A percentile compares a stretch with the other conserved stretches of the same genome.
phyloP scores from a whole-genome alignment of 2,797 vertebrate species.

The Brachyalestes nurse region DNA sequence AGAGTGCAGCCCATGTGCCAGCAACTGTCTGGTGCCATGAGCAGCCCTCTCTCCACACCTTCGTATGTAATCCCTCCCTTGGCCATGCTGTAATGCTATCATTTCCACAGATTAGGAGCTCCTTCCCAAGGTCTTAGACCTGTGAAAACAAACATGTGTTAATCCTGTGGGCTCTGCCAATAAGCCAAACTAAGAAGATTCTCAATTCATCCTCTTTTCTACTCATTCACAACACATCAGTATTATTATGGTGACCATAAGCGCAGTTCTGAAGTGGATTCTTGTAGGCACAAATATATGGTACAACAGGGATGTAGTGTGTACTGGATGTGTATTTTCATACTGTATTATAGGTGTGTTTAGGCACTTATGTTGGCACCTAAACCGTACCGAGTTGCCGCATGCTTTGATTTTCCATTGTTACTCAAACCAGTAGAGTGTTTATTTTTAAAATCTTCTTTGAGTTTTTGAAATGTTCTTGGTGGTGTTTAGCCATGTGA shows the following conservation, averaged over 20 bases:
- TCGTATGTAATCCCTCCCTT: constrained; percentile 47
- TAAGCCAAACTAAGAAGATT: constrained; percentile 49
- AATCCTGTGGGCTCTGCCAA: constrained; percentile 39
- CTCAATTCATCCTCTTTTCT: constrained; percentile 42
- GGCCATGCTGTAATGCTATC: constrained; percentile 44
- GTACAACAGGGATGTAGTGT: background rate
- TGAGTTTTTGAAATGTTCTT: too few species aligned
- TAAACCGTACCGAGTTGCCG: too few species aligned
- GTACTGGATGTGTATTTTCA: background rate
- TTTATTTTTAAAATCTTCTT: too few species aligned
- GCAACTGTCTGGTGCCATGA: constrained; percentile 27
- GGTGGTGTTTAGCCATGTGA: too few species aligned
- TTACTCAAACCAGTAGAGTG: too few species aligned
- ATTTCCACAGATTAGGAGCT: constrained; percentile 56
- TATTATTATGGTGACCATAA: constrained; percentile 30
- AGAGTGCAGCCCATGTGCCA: constrained; percentile 38
- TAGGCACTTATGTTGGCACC: too few species aligned
- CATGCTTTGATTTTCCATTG: too few species aligned
- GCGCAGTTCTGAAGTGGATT: background rate
- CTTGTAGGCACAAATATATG: background rate
- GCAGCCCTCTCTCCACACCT: constrained; percentile 22
- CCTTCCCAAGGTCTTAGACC: constrained; percentile 54
- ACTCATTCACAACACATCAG: constrained; percentile 37
- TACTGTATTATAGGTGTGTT: constrained; percentile 38
- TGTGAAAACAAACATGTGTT: constrained; percentile 48